Conservation (phyloP, 2,888 invertebrate species). For the Panopea generosa region DNA sequence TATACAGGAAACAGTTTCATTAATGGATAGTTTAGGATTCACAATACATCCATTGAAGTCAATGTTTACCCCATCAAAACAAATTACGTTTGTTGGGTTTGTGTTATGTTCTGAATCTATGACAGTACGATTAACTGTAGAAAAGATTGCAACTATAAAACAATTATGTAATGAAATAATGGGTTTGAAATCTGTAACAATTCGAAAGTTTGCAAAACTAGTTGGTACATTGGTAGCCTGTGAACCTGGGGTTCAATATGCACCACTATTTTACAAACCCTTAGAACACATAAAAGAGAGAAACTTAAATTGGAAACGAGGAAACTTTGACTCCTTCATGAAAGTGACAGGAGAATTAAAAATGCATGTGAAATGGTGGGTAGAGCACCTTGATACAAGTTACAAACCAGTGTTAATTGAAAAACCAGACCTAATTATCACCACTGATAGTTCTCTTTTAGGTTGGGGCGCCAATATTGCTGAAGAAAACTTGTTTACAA, state of each 20-base stretch:
- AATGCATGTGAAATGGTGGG: constrained; percentile 39
- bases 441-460: constrained; percentile 10
- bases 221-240: constrained; percentile 38
- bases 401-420: constrained; percentile 13
- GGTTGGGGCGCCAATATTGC: constrained; percentile 17
- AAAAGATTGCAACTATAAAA: background rate
- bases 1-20: constrained; percentile 14
- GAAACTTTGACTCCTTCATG: constrained; percentile 36
- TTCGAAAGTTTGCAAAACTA: constrained; percentile 17
- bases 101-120: constrained; percentile 24
- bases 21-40: constrained; percentile 52
- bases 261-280: constrained; percentile 31
- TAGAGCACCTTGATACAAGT: constrained; percentile 10
- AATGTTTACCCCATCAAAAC: constrained; percentile 35
- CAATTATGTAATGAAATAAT: background rate
- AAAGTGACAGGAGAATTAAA: background rate
- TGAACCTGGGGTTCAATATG: constrained; percentile 44
- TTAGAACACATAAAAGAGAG: constrained; percentile 38
- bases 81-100: constrained; percentile 37
- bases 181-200: background rate
- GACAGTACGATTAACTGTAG: constrained; percentile 12
- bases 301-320: constrained; percentile 20
- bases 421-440: background rate
- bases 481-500: background rate
- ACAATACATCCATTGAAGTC: constrained; percentile 55